Conservation (phyloP, 2,113 vertebrate species). For the Bufo bufo region DNA sequence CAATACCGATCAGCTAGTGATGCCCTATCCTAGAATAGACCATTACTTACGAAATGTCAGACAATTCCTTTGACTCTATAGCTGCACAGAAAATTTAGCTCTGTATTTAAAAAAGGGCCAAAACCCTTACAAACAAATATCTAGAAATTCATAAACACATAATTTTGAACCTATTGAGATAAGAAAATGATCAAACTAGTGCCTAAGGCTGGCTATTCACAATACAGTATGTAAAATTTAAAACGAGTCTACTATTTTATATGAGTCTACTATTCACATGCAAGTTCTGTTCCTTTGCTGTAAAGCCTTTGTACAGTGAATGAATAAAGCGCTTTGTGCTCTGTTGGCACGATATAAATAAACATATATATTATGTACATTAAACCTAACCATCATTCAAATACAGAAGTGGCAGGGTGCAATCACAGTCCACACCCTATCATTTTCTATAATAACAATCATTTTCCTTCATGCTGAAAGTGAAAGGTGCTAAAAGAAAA, state of each 20-base stretch:
- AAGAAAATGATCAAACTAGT: no score
- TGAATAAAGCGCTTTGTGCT: slow-evolving; percentile 7
- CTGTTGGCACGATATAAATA: slow-evolving; percentile 38
- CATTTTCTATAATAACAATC: slow-evolving; percentile 49
- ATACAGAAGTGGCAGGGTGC: slow-evolving; percentile 4
- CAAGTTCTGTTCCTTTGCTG: not conserved
- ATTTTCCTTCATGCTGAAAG: slow-evolving; percentile 35
- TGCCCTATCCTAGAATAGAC: no score
- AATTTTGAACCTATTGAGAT: no score
- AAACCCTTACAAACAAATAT: no score
- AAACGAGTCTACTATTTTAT: not conserved
- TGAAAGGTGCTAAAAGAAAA: slow-evolving; percentile 49
- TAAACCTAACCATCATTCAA: slow-evolving; percentile 39
- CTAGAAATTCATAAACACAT: no score
- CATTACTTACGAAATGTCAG: no score
- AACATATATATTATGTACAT: slow-evolving; percentile 49
- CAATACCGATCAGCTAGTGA: no score
- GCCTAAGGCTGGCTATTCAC: no score
- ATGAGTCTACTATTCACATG: not conserved
- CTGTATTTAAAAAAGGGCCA: no score
- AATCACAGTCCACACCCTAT: slow-evolving; percentile 51
- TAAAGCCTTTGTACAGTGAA: not conserved
- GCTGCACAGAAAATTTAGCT: no score
- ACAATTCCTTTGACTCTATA: no score
- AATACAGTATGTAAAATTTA: not conserved